phyloP scores from a whole-genome alignment of 2,797 vertebrate species.

The Xenops minutus region DNA sequence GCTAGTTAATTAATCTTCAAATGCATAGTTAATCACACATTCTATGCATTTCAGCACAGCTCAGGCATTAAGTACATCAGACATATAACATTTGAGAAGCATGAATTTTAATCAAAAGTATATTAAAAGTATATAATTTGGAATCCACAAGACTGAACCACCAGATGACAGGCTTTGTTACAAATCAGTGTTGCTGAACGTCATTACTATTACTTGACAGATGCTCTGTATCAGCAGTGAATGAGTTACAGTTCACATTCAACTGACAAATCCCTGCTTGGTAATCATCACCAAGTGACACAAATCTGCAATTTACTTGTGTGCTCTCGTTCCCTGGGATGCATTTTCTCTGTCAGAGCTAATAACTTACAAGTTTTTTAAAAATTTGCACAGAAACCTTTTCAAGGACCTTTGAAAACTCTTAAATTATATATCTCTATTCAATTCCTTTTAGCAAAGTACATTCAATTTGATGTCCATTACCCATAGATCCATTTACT shows the following conservation, averaged over 20 bases:
- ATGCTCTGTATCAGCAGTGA: not conserved
- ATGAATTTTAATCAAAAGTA: not conserved
- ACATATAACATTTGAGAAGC: not conserved
- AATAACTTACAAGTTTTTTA: not conserved
- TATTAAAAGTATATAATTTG: not conserved
- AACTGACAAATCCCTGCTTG: not conserved
- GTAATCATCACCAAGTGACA: not conserved
- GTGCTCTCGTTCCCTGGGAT: not conserved
- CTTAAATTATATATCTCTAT: not conserved
- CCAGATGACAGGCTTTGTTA: not conserved
- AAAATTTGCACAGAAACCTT: not conserved
- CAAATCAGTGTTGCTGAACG: not conserved
- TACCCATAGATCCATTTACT: not conserved
- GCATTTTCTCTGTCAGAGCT: not conserved
- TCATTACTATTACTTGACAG: not conserved
- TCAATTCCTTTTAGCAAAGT: not conserved
- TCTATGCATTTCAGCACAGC: not conserved
- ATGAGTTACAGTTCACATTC: not conserved
- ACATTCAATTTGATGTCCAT: not conserved
- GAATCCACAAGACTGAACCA: not conserved
- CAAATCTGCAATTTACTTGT: not conserved
- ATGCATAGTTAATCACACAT: not conserved
- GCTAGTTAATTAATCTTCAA: slow-evolving; percentile 22
- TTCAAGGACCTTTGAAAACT: not conserved
- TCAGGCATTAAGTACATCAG: not conserved